These are phyloP conservation scores for Ciconia boyciana DNA, from an alignment of 2,113 vertebrate species.

Conservation along the genomic window DNA sequence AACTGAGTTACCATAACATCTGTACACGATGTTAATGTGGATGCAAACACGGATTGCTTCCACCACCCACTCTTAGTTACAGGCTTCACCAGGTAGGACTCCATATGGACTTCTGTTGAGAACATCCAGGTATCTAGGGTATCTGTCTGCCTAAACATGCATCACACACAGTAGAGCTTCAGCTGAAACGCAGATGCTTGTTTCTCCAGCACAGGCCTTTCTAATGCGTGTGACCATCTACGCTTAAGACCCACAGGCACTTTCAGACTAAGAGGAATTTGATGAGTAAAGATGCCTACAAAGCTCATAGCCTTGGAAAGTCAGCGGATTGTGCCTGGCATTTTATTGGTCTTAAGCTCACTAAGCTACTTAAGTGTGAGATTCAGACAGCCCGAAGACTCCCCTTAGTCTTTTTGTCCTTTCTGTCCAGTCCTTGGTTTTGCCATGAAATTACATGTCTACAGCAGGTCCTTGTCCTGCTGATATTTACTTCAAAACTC, in stretches of 20 bases:
- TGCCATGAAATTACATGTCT: not conserved
- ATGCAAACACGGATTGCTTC: not conserved
- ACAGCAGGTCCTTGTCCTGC: not conserved
- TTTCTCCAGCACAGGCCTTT: not conserved
- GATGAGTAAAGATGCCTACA: not conserved
- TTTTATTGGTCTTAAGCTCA: not conserved
- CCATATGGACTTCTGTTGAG: not conserved
- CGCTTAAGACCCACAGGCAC: not conserved
- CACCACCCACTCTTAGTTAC: not conserved
- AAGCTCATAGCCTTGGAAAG: not conserved
- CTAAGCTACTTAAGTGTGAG: not conserved
- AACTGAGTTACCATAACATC: not conserved
- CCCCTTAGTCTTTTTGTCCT: not conserved
- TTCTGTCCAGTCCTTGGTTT: not conserved
- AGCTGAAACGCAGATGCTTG: not conserved
- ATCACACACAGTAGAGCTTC: not conserved
- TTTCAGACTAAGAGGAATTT: not conserved
- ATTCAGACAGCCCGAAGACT: not conserved
- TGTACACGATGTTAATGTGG: not conserved
- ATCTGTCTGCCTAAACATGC: not conserved
- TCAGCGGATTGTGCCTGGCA: accelerated
- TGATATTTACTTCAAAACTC: not conserved
- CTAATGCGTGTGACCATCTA: not conserved
- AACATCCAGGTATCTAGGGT: not conserved
- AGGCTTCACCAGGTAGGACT: not conserved